phyloP scores from a whole-genome alignment of 2,113 vertebrate genomes.

The Myotis yumanensis region DNA sequence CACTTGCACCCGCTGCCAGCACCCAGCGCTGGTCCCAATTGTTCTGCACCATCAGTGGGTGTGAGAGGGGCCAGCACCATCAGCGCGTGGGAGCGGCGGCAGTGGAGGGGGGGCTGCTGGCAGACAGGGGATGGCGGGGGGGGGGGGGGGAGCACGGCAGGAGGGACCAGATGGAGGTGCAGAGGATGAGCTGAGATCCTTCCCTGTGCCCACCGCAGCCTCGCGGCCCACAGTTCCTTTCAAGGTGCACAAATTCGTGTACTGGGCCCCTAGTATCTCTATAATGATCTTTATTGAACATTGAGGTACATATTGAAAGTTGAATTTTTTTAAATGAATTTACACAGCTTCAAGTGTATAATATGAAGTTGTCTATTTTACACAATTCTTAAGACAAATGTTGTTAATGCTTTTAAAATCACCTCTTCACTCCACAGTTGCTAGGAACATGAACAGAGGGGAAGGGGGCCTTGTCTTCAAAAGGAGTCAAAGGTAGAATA shows the following conservation, averaged over 20 bases:
- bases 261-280: not conserved
- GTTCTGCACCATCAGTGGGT: too few species aligned
- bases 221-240: too few species aligned
- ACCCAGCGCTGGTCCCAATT: too few species aligned
- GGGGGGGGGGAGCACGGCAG: too few species aligned
- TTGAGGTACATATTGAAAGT: not conserved
- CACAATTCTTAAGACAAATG: not conserved
- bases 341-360: not conserved
- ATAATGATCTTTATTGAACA: not conserved
- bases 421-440: not conserved
- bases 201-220: too few species aligned
- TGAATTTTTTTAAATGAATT: not conserved
- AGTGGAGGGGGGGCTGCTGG: too few species aligned
- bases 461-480: not conserved
- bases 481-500: not conserved
- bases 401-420: not conserved
- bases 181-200: too few species aligned
- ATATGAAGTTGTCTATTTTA: not conserved
- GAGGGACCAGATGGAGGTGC: too few species aligned
- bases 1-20: too few species aligned
- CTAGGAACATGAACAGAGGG: not conserved
- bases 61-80: too few species aligned
- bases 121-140: too few species aligned
- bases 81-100: fast-evolving
- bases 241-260: too few species aligned